These are phyloP conservation scores for Heteromyza rotundicornis DNA, from an alignment of 2,888 invertebrate genomes.

Conservation along the genomic window DNA sequence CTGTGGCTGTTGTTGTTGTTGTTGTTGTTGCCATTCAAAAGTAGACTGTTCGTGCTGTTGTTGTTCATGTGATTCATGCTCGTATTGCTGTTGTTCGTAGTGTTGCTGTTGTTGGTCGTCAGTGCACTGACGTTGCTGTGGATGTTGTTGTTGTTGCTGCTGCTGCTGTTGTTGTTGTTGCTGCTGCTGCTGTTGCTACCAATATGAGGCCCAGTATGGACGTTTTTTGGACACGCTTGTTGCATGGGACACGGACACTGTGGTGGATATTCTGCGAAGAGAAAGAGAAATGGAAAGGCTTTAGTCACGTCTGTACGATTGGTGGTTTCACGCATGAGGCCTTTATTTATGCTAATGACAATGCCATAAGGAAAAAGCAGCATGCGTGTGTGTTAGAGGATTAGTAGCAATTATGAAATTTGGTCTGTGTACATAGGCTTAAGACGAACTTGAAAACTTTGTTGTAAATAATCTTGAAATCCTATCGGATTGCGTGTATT, in stretches of 20 bases:
- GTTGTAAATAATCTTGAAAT: no score
- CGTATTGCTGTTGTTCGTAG: constrained; percentile 34
- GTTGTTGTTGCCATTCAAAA: constrained; percentile 36
- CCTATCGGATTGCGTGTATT: no score
- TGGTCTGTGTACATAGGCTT: no score
- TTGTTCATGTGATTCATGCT: constrained; percentile 35
- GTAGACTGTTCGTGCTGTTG: no score
- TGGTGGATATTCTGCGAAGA: constrained; percentile 65
- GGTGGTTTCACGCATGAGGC: no score
- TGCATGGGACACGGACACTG: constrained; percentile 88
- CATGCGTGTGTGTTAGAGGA: no score
- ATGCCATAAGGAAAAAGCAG: no score
- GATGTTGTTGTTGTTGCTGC: constrained; percentile 35
- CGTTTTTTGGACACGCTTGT: constrained; percentile 97
- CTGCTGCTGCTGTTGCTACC: constrained; percentile 80
- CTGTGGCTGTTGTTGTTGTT: constrained; percentile 36
- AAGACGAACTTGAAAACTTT: no score
- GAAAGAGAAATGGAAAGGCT: background rate
- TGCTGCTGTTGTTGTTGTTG: constrained; percentile 62
- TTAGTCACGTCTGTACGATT: no score
- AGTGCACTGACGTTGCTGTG: constrained; percentile 31
- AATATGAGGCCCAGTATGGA: constrained; percentile 97
- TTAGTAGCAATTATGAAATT: no score
- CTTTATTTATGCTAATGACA: no score
- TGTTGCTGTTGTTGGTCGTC: constrained; percentile 33